Base-by-base conservation (phyloP, 2,888 invertebrate species). In the Poecilobothrus nobilitatus region DNA sequence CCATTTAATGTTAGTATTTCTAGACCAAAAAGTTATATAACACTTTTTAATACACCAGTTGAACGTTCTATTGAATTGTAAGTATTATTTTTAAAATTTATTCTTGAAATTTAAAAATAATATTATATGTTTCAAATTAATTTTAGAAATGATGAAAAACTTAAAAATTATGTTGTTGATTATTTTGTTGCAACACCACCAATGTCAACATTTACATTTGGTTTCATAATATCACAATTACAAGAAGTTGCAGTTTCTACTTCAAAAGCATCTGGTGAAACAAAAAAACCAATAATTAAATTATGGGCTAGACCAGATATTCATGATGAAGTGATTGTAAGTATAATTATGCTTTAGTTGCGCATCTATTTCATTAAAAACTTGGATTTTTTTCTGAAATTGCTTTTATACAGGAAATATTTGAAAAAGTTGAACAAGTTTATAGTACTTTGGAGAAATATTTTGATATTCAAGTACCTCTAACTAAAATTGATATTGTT, bases 201-300 rank as follows among this genome's bases (percentile, higher is more conserved):
- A 2, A 91, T 92, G 87, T 88, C 92, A 1, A 88, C 91, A 0
- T 91, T 89, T 78, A 88, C 91, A 0, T 81, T 92, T 64, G 91
- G 90, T 0, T 83, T 92, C 70, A 85, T 91, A 12, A 86, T 90
- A 22, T 89, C 91, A 0, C 87, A 91, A 71, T 83, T 92, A 67
- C 78, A 83, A 66, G 78, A 72, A 73, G 75, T 76, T 22, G 0
- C 68, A 4, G 71, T 73, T 4, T 70, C 63, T 64, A 74, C 67
- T 70, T 71, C 69, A 67, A 70, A 71, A 27, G 68, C 71, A 10
- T 71, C 70, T 66, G 71, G 76, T 4, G 73, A 75, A 9, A 68
- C 71, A 4, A 71, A 71, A 33, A 79, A 75, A 3, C 81, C 82
- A 1, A 72, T 76, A 37, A 78, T 84, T 12, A 81, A 78, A 71